Evolutionary conservation across 2,888 invertebrate genomes (phyloP).

Genomic region (Dynastes maya): DNA sequence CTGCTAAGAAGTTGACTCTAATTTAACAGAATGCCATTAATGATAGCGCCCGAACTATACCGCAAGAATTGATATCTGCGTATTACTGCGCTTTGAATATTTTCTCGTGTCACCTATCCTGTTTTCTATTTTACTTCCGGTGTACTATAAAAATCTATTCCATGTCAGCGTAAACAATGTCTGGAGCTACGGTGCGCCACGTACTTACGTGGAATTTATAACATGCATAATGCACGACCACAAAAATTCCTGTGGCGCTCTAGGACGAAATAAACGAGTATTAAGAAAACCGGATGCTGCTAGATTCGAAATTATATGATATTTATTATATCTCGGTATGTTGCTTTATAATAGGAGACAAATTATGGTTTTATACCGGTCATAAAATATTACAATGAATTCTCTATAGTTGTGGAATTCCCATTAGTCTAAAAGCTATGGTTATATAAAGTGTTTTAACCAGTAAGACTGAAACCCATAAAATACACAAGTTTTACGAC

Average conservation of each 20-base stretch:
- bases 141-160: constrained; percentile 48
- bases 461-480: too few relatives aligned
- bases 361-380: background rate
- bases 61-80: constrained; percentile 20
- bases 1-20: too few relatives aligned
- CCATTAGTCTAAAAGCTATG: too few relatives aligned
- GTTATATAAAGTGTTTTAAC: too few relatives aligned
- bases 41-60: background rate
- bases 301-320: background rate
- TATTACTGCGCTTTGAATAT: background rate
- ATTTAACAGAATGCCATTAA: background rate
- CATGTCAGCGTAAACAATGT: constrained; percentile 48
- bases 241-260: constrained; percentile 23
- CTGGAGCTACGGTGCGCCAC: constrained; percentile 21
- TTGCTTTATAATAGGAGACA: background rate
- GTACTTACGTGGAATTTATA: constrained; percentile 27
- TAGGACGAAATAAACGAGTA: constrained; percentile 21
- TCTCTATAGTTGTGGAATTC: too few relatives aligned
- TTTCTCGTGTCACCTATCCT: constrained; percentile 22
- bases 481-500: too few relatives aligned
- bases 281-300: background rate
- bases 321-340: constrained; percentile 4
- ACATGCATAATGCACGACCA: constrained; percentile 36
- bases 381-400: background rate
- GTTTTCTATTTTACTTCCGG: constrained; percentile 47